phyloP scores from a whole-genome alignment of 2,888 invertebrate species.

The Phalera bucephala region DNA sequence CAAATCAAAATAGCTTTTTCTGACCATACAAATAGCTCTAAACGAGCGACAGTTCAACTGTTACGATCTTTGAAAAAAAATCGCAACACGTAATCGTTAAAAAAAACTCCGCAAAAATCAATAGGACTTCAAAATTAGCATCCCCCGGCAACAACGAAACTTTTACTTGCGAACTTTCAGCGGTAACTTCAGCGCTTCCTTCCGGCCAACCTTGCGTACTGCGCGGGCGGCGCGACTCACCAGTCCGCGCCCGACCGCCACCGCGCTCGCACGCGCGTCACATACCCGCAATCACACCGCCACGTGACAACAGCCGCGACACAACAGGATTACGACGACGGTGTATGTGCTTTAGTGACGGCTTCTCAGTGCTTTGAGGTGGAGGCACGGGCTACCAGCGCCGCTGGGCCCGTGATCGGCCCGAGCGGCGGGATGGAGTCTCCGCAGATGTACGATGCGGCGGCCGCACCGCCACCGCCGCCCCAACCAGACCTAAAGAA shows the following conservation, averaged over 20 bases:
- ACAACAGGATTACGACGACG: slow-evolving; percentile 49
- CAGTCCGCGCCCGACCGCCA: slow-evolving; percentile 69
- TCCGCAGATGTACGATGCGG: slow-evolving; percentile 93
- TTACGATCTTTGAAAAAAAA: too few species aligned
- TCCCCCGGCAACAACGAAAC: slow-evolving; percentile 40
- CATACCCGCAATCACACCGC: slow-evolving; percentile 22
- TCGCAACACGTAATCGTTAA: too few species aligned
- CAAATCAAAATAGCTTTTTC: too few species aligned
- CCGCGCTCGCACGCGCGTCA: slow-evolving; percentile 57
- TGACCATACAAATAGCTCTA: too few species aligned
- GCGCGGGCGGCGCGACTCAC: slow-evolving; percentile 45
- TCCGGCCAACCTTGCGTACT: slow-evolving; percentile 68
- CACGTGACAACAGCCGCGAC: slow-evolving; percentile 37
- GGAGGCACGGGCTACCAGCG: slow-evolving; percentile 74
- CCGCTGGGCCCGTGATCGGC: slow-evolving; percentile 74
- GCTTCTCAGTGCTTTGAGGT: slow-evolving; percentile 77
- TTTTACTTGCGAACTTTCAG: slow-evolving; percentile 74
- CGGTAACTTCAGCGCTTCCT: slow-evolving; percentile 66
- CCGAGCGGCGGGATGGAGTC: slow-evolving; percentile 88
- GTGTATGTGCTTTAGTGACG: slow-evolving; percentile 73
- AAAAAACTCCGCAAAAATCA: too few species aligned
- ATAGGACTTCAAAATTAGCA: slow-evolving; percentile 1
- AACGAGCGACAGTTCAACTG: too few species aligned
- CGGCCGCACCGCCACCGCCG: slow-evolving; percentile 84
- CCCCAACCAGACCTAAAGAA: slow-evolving; percentile 84